Base-by-base conservation (phyloP, 2,113 vertebrate genomes). In the Crypturellus undulatus region DNA sequence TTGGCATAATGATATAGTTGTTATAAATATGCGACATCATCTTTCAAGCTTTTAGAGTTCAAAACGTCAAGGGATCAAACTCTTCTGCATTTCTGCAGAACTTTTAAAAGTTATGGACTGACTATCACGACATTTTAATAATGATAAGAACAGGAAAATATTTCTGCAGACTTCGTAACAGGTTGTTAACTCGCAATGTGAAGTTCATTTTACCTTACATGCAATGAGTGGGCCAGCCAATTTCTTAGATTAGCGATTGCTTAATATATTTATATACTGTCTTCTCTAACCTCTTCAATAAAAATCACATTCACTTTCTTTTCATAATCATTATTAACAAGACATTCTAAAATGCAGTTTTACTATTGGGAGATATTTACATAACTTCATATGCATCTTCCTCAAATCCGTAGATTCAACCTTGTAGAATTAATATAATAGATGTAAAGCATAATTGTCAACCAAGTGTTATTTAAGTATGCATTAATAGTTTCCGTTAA, bases 371-470 rank as follows among this genome's bases (percentile, higher is more conserved):
- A 62, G 40, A 76, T 51, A 67, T 71, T 75, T 79, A 4, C 63
- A 10, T 58, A 36, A 59, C 47, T 20, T 47, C 9, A 47, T 20
- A 47, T 6, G 10, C 5, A 4, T 79, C 42, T 60, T 78, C 56
- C 28, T 20, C 38, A 79, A 89, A 52, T 64, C 6, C 9, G 1
- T 38, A 8, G n/a, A 68, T n/a, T 87, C 9, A 69, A 30, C 6
- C 25, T 54, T 26, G 9, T 73, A 36, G 51, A 87, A 76, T 49
- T 30, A 80, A 25, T 40, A 15, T 0, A 59, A 26, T 25, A 75
- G 5, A 15, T 32, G 20, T 36, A 79, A 65, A 69, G 0, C 2
- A 8, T n/a, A 49, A 1, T 0, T 42, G 10, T 36, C 12, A 73
- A 86, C n/a, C 77, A 94, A 90, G 3, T 12, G 40, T 68, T 89